Evolutionary conservation across 2,797 vertebrate genomes (phyloP), one percentile per base, ranked within the genome.

Genomic region (Acanthis flammea): DNA sequence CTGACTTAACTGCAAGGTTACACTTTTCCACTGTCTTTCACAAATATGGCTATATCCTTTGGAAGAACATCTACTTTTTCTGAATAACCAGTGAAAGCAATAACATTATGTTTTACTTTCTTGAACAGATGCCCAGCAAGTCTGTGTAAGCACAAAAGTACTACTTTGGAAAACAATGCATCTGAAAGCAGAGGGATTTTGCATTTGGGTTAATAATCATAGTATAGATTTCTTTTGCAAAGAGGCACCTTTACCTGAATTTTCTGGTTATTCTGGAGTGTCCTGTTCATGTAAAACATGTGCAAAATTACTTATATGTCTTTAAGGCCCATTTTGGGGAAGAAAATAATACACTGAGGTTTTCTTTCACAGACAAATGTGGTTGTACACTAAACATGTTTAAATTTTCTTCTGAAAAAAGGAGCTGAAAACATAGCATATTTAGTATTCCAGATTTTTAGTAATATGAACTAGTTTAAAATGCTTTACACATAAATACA

Each of bases 241-340:
- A 95, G 35, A 55, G 86, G 87, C 72, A 91, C 58, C 78, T 92
- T 80, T 92, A 96, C 81, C 72, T 85, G 81, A 77, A 30, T 66
- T 71, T 44, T 51, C 18, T 60, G 42, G 18, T 71, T 86, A 79
- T 77, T 91, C 68, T 77, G 75, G 50, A 83, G 35, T 28, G 8
- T 39, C 77, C 27, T 78, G 54, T 30, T 67, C 35, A 54, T 21
- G 21, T 21, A 68, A 71, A 91, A 72, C 68, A 88, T 54, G 90
- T 94, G 75, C 22, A 88, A 88, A 93, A 94, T 68, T 86, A 94
- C 44, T 96, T 91, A 66, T 19, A 19, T 55, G 51, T 39, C 44
- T 86, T 87, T 55, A 80, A 85, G 79, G 66, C 39, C 48, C 75
- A 53, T 79, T 73, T 58, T 12, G 21, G 21, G 10, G 67, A 51